Evolutionary conservation across 2,888 invertebrate genomes (phyloP).

Genomic region (Pristionchus arcanus): DNA sequence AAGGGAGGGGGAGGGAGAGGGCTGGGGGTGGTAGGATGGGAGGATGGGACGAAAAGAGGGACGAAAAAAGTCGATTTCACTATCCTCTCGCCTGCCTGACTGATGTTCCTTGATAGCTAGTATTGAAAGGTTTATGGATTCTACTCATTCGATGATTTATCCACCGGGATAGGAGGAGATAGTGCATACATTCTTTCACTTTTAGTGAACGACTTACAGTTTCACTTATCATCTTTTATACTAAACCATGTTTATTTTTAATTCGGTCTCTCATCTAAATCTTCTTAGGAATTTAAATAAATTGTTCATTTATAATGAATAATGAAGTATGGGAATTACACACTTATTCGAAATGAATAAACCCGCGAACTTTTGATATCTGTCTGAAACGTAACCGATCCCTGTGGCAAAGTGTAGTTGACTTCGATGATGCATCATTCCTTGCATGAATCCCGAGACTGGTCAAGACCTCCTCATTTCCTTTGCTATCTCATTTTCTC

Average conservation of each 20-base stretch:
- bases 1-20: background rate
- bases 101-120: background rate
- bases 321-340: too few species aligned
- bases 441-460: background rate
- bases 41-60: background rate
- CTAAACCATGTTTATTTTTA: too few species aligned
- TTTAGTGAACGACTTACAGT: too few species aligned
- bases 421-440: constrained; percentile 4
- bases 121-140: background rate
- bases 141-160: too few species aligned
- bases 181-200: too few species aligned
- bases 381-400: background rate
- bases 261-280: too few species aligned
- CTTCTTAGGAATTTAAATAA: too few species aligned
- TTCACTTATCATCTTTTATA: too few species aligned
- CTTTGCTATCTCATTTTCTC: background rate
- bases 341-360: too few species aligned
- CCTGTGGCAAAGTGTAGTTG: constrained; percentile 39
- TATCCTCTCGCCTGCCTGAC: background rate
- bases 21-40: constrained; percentile 16
- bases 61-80: constrained; percentile 29
- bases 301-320: too few species aligned
- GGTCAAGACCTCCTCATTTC: background rate
- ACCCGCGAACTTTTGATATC: too few species aligned
- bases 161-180: too few species aligned